Base-by-base conservation (phyloP, 2,113 vertebrate species). In the Trematocara stigmaticum region DNA sequence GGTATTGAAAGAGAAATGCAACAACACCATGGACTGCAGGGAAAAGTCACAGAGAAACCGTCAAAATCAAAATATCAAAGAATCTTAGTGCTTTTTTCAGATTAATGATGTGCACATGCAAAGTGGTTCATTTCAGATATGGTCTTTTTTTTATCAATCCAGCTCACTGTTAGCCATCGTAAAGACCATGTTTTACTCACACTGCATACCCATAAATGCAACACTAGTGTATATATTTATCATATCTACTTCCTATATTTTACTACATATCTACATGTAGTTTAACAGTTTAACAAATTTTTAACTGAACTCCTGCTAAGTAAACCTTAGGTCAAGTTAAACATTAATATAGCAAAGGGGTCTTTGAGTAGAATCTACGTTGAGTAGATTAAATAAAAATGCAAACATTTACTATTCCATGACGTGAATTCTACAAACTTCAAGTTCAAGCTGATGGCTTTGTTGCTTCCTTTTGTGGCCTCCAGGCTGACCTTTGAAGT, bases 331-430 rank as follows among this genome's bases (percentile, higher is more conserved):
- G 69, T 49, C 15, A 18, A 18, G 23, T 31, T 49, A 74, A 49
- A 49, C 6, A 18, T 49, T 47, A 49, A 31, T 5, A 31, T 74
- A 49, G 69, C 26, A 74, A 49, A 49, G 0, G 23, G 26, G 6
- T 74, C 23, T 9, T 47, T 49, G 23, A 74, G 34, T 5, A 66
- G 18, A 66, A 66, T 66, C 34, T 0, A 18, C 1, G 0, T 5
- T 49, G 13, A 74, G 69, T 1, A 29, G 42, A 29, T 29, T 42
- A 71, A 71, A 71, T 71, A 26, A 3, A 74, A 74, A 74, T 47
- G 11, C 3, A 15, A 74, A 74, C 40, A 47, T 71, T 29, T 71
- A 71, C 7, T 18, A 47, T 74, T 74, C 42, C 23, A 49, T 49
- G 69, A 31, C 3, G 2, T 31, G 69, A 74, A 74, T 74, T 74